Evolutionary conservation across 2,888 invertebrate species (phyloP).

Genomic region (Cartodere bifasciata): DNA sequence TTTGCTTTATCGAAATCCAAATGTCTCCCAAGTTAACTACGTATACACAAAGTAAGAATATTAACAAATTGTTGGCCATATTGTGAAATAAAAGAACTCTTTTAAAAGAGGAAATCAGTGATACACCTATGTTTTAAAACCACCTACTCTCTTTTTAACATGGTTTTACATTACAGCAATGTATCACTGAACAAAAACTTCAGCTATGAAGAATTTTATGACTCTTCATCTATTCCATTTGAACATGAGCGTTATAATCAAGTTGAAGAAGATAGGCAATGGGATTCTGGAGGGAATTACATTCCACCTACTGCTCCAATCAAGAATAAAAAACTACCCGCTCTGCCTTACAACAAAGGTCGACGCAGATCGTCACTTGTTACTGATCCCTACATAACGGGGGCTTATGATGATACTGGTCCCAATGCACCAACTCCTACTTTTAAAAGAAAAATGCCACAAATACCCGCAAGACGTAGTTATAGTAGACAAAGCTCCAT

Average conservation of each 20-base stretch:
- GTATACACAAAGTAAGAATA: constrained; percentile 24
- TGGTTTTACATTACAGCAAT: too few relatives aligned
- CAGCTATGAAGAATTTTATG: constrained; percentile 55
- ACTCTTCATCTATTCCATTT: constrained; percentile 49
- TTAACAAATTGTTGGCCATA: neutral
- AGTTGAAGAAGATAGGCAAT: constrained; percentile 57
- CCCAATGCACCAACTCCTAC: constrained; percentile 29
- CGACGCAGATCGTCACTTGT: too few relatives aligned
- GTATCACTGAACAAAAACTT: constrained; percentile 22
- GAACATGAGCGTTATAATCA: constrained; percentile 46
- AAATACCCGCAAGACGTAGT: constrained; percentile 31
- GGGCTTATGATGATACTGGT: constrained; percentile 11
- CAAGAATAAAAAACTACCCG: constrained; percentile 39
- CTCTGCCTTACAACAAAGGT: constrained; percentile 39
- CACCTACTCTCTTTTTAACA: too few relatives aligned
- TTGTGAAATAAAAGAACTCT: neutral
- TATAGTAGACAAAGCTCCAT: constrained; percentile 31
- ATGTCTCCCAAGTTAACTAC: constrained; percentile 27
- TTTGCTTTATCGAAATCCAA: constrained; percentile 27
- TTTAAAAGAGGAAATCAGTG: neutral
- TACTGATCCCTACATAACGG: too few relatives aligned
- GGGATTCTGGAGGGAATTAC: constrained; percentile 55
- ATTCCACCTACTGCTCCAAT: constrained; percentile 22
- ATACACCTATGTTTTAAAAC: too few relatives aligned
- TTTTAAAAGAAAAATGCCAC: constrained; percentile 30